Conservation (phyloP, 2,113 vertebrate genomes). For the Lagopus muta region DNA sequence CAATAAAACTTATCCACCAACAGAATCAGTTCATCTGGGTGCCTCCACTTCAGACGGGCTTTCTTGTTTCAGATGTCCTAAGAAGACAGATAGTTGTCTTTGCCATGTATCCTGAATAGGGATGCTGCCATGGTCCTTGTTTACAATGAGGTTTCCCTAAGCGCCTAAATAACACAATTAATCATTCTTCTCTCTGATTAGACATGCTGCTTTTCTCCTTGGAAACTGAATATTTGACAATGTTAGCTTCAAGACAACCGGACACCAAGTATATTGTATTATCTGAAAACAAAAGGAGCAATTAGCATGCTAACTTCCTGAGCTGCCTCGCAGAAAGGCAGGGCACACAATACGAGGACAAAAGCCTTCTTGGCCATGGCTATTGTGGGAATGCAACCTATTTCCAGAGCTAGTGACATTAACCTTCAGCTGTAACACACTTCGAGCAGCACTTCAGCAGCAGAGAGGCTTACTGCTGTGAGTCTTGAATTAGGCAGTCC, state of each 20-base stretch:
- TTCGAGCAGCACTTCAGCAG: not conserved
- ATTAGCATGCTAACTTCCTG: not conserved
- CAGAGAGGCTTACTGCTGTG: not conserved
- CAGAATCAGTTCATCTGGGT: not conserved
- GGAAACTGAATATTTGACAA: not conserved
- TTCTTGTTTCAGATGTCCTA: not conserved
- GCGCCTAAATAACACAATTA: not conserved
- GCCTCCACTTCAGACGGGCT: not conserved
- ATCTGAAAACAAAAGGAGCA: not conserved
- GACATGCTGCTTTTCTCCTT: not conserved
- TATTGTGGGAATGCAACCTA: not conserved
- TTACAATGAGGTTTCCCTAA: not conserved
- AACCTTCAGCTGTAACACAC: not conserved
- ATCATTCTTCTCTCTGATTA: not conserved
- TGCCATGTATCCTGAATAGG: not conserved
- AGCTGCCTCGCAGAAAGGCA: not conserved
- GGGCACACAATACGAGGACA: not conserved
- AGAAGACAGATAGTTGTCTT: not conserved
- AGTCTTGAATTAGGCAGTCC: not conserved
- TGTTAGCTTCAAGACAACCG: not conserved
- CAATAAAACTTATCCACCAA: not conserved
- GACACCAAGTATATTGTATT: accelerated
- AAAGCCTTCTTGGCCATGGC: not conserved
- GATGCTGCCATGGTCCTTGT: not conserved
- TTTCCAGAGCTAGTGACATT: not conserved